Evolutionary conservation across 2,888 invertebrate species (phyloP).

Genomic region (Caprella mutica): DNA sequence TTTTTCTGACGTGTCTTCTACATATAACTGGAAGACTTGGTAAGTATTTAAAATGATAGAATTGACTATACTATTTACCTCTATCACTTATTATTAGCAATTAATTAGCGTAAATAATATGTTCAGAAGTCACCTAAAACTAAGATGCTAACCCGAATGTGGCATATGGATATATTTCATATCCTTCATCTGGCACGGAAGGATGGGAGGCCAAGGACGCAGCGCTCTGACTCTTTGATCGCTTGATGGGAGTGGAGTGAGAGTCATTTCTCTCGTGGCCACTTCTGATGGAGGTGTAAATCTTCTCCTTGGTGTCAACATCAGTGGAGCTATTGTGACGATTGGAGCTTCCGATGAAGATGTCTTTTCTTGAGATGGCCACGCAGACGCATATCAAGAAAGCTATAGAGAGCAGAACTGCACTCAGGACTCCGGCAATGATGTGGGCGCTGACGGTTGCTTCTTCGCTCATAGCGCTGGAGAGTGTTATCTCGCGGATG

Average conservation of each 20-base stretch:
- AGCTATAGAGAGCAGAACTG: slow-evolving; percentile 23
- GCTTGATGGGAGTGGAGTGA: slow-evolving; percentile 5
- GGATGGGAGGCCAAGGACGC: not conserved
- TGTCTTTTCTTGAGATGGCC: slow-evolving; percentile 10
- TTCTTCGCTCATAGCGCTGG: slow-evolving; percentile 1
- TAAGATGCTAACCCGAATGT: slow-evolving; percentile 5
- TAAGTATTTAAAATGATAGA: too few relatives aligned
- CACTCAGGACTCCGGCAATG: slow-evolving; percentile 30
- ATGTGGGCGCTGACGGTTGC: slow-evolving; percentile 23
- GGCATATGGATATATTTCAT: slow-evolving; percentile 13
- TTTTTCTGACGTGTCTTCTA: too few relatives aligned
- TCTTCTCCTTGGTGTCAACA: not conserved
- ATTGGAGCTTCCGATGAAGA: not conserved
- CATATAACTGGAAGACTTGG: too few relatives aligned
- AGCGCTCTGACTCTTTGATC: slow-evolving; percentile 2
- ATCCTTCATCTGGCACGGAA: not conserved
- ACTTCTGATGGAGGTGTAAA: not conserved
- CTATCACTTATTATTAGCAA: too few relatives aligned
- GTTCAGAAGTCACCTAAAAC: too few relatives aligned
- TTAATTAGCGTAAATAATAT: too few relatives aligned
- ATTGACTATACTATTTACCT: too few relatives aligned
- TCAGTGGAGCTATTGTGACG: not conserved
- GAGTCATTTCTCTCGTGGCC: not conserved
- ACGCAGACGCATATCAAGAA: slow-evolving; percentile 30
- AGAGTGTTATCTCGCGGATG: slow-evolving; percentile 1